Conservation (phyloP, 2,113 vertebrate species). For the Chiloscyllium plagiosum region DNA sequence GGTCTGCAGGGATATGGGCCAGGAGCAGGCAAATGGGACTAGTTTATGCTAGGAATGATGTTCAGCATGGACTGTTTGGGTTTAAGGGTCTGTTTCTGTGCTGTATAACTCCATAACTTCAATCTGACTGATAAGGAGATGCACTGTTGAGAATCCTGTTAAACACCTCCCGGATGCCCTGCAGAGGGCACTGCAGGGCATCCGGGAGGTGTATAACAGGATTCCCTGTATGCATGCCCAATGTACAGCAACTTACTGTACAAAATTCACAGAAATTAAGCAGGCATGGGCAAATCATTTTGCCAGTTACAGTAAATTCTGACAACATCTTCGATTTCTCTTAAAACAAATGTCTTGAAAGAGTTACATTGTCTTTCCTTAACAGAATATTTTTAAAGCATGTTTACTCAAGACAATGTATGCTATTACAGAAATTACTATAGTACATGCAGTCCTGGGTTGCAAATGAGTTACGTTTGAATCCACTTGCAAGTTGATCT, state of each 20-base stretch:
- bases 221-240: neutral
- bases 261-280: neutral
- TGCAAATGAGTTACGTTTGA: too few relatives aligned
- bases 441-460: too few relatives aligned
- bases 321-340: neutral
- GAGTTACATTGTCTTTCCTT: neutral
- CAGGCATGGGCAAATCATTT: neutral
- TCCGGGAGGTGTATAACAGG: neutral
- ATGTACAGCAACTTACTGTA: neutral
- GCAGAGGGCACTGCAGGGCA: neutral
- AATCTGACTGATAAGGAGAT: neutral
- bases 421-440: neutral
- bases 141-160: neutral
- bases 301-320: neutral
- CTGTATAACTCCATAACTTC: neutral
- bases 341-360: neutral
- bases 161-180: neutral
- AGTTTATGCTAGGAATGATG: too few relatives aligned
- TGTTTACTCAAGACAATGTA: neutral
- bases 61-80: too few relatives aligned
- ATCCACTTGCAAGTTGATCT: too few relatives aligned
- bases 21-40: too few relatives aligned
- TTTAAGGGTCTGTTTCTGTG: too few relatives aligned
- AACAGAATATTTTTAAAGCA: neutral
- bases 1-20: too few relatives aligned